phyloP scores from a whole-genome alignment of 2,113 vertebrate species.

The Barnardius zonarius region DNA sequence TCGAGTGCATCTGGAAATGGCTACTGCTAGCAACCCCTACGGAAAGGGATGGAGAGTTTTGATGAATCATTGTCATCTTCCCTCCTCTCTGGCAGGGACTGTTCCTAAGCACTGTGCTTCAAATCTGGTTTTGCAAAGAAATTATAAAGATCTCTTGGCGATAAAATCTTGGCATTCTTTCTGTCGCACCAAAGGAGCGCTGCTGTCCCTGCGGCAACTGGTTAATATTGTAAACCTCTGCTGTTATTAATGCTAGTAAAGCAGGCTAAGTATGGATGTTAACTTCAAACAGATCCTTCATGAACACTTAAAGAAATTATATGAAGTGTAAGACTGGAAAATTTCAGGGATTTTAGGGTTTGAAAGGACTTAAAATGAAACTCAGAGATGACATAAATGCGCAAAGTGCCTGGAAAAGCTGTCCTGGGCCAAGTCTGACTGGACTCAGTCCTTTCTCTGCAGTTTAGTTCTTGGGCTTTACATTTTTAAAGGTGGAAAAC shows the following conservation, averaged over 20 bases:
- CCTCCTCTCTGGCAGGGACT: not conserved
- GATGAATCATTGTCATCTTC: slow-evolving; percentile 21
- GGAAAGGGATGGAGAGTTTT: not conserved
- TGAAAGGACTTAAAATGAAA: not conserved
- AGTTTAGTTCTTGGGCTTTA: not conserved
- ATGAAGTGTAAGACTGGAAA: slow-evolving; percentile 2
- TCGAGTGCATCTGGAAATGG: slow-evolving; percentile 51
- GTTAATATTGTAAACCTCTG: not conserved
- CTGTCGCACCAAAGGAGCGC: not conserved
- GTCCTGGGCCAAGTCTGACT: not conserved
- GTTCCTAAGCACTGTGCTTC: not conserved
- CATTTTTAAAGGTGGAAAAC: not conserved
- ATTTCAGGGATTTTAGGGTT: not conserved
- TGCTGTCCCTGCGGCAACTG: not conserved
- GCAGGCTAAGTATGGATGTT: not conserved
- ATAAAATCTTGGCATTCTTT: not conserved
- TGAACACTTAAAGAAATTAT: not conserved
- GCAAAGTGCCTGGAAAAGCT: not conserved
- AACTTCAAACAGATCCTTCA: not conserved
- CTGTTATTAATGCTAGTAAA: not conserved
- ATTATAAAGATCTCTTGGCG: not conserved
- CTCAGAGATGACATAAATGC: not conserved
- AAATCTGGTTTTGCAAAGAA: not conserved
- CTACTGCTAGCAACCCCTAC: not conserved
- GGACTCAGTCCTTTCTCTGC: not conserved